Base-by-base conservation (phyloP, 2,797 vertebrate species). In the Ptychobarbus kaznakovi region DNA sequence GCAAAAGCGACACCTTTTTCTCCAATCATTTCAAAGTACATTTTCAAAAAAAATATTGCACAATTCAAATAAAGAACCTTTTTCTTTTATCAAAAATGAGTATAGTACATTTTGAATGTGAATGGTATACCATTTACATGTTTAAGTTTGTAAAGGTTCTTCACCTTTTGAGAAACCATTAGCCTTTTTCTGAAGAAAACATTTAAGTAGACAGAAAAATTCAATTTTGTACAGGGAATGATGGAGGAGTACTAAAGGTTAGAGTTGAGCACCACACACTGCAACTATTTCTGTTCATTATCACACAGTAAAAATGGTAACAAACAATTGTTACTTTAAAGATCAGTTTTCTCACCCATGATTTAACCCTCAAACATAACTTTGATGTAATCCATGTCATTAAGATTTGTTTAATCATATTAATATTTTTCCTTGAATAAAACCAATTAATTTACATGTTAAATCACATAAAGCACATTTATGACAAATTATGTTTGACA, bases 191-290 rank as follows among this genome's bases (percentile, higher is more conserved):
- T 81, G 65, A 72, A 42, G n/a, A 51, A 81, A 61, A 70, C 16
- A 35, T 61, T 87, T 61, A 69, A 80, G 51, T 87, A 70, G 63
- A 77, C 12, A 85, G 20, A 82, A 40, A 82, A 80, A 76, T 73
- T 40, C 22, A 63, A 63, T 83, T 65, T 89, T 86, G 90, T 91
- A 89, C 69, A 90, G 94, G 94, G 93, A 95, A 95, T 94, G 94
- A 94, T 95, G 94, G 94, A 94, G 95, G 94, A 94, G 89, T 91
- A 87, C 65, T 90, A 89, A 86, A 93, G 92, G 91, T 91, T 90
- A 91, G 91, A 93, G 91, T 92, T 93, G 16, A 94, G 92, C 92
- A 92, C 88, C 88, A 86, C 56, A 88, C 68, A 83, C 35, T 77
- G 51, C 82, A 73, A 85, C 56, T 40, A 83, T 78, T 85, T 83